phyloP scores from a whole-genome alignment of 1,140 invertebrate genomes.

The Anoplophora glabripennis region DNA sequence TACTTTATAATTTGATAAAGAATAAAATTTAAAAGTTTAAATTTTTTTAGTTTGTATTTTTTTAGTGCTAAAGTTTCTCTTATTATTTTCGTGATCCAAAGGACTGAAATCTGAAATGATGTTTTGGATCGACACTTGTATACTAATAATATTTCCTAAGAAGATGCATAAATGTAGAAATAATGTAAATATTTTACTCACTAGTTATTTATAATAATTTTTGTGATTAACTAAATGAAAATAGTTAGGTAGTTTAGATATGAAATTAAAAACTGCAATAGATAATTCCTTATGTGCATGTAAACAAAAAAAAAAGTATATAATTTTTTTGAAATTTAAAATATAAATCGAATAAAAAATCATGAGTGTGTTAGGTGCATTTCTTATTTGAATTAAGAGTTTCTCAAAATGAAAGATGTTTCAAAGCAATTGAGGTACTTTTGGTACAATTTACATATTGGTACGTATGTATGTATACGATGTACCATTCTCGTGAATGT shows the following conservation, averaged over 20 bases:
- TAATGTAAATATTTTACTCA: conserved; percentile 3
- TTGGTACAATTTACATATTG: too few relatives aligned
- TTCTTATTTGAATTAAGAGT: not conserved
- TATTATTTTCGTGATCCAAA: conserved; percentile 19
- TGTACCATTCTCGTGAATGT: too few relatives aligned
- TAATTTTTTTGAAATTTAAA: not conserved
- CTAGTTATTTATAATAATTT: conserved; percentile 14
- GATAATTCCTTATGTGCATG: conserved; percentile 6
- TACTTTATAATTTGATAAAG: conserved; percentile 1
- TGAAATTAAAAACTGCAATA: too few relatives aligned
- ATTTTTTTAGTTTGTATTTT: conserved; percentile 13
- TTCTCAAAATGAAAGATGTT: not conserved
- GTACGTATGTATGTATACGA: too few relatives aligned
- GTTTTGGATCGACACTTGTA: conserved; percentile 15
- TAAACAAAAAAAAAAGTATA: conserved; percentile 5
- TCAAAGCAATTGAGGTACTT: too few relatives aligned
- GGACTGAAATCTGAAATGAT: conserved; percentile 26
- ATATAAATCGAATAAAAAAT: not conserved
- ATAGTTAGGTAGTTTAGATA: too few relatives aligned
- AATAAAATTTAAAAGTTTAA: not conserved
- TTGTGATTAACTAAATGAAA: conserved; percentile 5
- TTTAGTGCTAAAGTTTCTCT: conserved; percentile 12
- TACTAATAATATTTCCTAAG: conserved; percentile 10
- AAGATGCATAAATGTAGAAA: not conserved
- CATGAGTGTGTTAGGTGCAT: conserved; percentile 3